Percentiles rank a stretch among this genome's conserved stretches.
Evolutionary conservation across 2,888 invertebrate species (phyloP).

Genomic region (Synanthedon tipuliformis): DNA sequence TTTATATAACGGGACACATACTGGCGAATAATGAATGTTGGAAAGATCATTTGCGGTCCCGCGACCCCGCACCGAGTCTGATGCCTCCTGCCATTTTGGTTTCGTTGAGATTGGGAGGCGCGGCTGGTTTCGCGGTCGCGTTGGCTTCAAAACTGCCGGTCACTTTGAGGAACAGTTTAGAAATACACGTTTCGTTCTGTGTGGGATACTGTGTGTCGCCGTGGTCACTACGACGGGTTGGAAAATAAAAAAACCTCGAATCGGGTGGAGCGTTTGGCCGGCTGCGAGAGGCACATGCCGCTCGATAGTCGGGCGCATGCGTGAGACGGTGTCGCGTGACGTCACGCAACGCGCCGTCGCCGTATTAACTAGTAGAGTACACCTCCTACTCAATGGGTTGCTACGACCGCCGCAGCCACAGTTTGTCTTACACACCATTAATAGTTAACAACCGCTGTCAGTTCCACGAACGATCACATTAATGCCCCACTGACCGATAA

Average conservation of each 20-base stretch:
- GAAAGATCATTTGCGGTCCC: slow-evolving; percentile 32
- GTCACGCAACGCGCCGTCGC: slow-evolving; percentile 45
- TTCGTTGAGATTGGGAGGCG: slow-evolving; percentile 1
- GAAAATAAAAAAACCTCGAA: slow-evolving; percentile 60
- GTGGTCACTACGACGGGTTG: slow-evolving; percentile 40
- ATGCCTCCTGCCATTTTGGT: slow-evolving; percentile 55
- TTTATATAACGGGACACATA: slow-evolving; percentile 58
- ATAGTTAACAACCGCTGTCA: slow-evolving; percentile 20
- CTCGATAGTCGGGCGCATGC: slow-evolving; percentile 65
- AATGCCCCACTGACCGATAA: slow-evolving; percentile 11
- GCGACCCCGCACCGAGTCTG: slow-evolving; percentile 31
- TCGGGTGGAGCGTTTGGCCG: slow-evolving; percentile 51
- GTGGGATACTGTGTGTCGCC: slow-evolving; percentile 32
- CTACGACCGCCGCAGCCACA: slow-evolving; percentile 13
- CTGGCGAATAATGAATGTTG: slow-evolving; percentile 31
- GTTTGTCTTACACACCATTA: slow-evolving; percentile 11
- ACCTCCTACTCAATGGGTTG: slow-evolving; percentile 27
- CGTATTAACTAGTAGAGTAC: slow-evolving; percentile 15
- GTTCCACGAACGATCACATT: slow-evolving; percentile 19
- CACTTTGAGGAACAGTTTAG: not conserved
- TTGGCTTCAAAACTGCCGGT: not conserved
- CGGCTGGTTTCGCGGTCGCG: not conserved
- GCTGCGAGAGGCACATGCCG: slow-evolving; percentile 63
- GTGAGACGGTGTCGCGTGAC: slow-evolving; percentile 46
- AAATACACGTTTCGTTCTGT: slow-evolving; percentile 19